phyloP scores from a whole-genome alignment of 2,113 vertebrate species.

The Lepus europaeus region DNA sequence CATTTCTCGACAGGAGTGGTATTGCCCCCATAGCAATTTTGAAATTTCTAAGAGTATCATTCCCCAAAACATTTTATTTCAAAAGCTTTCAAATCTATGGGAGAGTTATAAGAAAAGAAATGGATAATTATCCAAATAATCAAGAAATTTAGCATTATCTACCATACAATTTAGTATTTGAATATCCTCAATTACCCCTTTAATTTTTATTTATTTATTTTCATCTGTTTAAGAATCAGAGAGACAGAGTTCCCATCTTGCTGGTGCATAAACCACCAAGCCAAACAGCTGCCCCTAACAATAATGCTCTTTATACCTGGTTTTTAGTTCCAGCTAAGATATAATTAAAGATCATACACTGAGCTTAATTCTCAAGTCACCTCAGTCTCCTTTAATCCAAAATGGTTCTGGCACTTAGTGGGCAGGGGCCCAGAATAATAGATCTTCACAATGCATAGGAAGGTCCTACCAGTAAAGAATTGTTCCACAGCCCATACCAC shows the following conservation, averaged over 20 bases:
- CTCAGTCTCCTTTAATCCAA: slow-evolving; percentile 26
- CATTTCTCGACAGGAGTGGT: neutral
- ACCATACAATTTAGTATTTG: slow-evolving; percentile 1
- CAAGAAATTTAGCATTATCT: slow-evolving; percentile 23
- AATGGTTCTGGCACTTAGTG: slow-evolving; percentile 16
- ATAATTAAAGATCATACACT: slow-evolving; percentile 29
- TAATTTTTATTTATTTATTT: too few species aligned
- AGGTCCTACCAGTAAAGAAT: neutral
- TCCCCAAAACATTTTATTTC: slow-evolving; percentile 46
- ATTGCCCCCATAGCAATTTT: neutral
- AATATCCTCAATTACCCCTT: neutral
- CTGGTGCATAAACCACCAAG: too few species aligned
- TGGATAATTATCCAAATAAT: neutral
- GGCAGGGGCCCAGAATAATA: neutral
- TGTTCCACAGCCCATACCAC: neutral
- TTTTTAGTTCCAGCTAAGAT: slow-evolving; percentile 24
- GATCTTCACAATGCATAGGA: neutral
- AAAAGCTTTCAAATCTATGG: slow-evolving; percentile 14
- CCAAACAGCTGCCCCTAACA: neutral
- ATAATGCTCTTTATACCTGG: slow-evolving; percentile 1
- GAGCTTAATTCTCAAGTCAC: slow-evolving; percentile 1
- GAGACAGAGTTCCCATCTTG: too few species aligned
- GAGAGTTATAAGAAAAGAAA: slow-evolving; percentile 39
- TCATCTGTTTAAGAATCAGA: too few species aligned
- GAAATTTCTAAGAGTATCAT: neutral